phyloP scores from a whole-genome alignment of 2,888 invertebrate genomes.

The Drosophila austrosaltans region DNA sequence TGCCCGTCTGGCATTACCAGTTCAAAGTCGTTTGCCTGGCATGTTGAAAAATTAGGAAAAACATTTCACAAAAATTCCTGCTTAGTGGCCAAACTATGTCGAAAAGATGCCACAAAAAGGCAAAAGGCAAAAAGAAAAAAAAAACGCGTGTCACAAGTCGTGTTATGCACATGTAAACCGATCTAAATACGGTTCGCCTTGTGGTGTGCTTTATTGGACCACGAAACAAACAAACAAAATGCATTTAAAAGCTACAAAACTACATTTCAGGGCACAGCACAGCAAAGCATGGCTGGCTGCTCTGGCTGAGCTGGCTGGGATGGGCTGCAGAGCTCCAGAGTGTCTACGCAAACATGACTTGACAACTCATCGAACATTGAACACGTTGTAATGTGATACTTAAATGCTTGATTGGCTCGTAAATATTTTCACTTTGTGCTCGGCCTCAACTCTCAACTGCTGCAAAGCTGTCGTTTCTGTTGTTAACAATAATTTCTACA shows the following conservation, averaged over 20 bases:
- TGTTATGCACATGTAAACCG: slow-evolving; percentile 80
- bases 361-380: slow-evolving; percentile 83
- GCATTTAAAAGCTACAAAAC: slow-evolving; percentile 80
- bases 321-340: slow-evolving; percentile 29
- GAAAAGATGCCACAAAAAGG: slow-evolving; percentile 23
- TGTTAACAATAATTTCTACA: slow-evolving; percentile 83
- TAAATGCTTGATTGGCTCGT: slow-evolving; percentile 83
- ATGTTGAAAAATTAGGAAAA: slow-evolving; percentile 70
- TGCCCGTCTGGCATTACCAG: slow-evolving; percentile 56
- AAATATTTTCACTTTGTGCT: slow-evolving; percentile 80
- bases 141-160: slow-evolving; percentile 74
- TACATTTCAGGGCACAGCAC: slow-evolving; percentile 64
- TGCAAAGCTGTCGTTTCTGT: slow-evolving; percentile 68
- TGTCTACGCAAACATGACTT: slow-evolving; percentile 78
- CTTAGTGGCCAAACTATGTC: slow-evolving; percentile 12
- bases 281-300: slow-evolving; percentile 16
- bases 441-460: slow-evolving; percentile 24
- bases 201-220: slow-evolving; percentile 70
- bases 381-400: slow-evolving; percentile 83
- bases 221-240: slow-evolving; percentile 76
- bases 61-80: slow-evolving; percentile 75
- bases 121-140: slow-evolving; percentile 23
- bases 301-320: neutral
- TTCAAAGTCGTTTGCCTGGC: slow-evolving; percentile 66
- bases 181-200: slow-evolving; percentile 77